Evolutionary conservation across 2,888 invertebrate species (phyloP), one percentile per base, ranked within the genome.

Genomic region (Euspilapteryx auroguttella): DNA sequence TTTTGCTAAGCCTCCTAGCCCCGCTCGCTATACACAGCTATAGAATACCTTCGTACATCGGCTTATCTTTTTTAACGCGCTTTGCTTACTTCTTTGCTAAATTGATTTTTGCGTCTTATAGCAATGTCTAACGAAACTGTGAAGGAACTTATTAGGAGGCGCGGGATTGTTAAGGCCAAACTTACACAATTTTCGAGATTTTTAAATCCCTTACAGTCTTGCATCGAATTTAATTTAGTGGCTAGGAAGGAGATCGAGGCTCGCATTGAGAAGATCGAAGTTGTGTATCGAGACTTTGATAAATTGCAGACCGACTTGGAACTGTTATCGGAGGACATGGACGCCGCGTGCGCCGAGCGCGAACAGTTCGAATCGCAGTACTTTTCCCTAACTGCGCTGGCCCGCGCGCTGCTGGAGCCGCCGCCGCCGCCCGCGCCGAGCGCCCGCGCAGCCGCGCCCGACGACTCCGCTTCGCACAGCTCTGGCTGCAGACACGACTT

Each of bases 231-330:
- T 12, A 9, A 17, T 17, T 6, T 17, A 6, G 5, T 6, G 5
- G 17, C 17, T 8, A 17, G 17, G 17, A 17, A 17, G 8, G 33
- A 33, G 25, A 17, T 33, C 23, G 30, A 30, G 21, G 14, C 20
- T 7, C 29, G 33, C 1, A 17, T 33, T 14, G 22, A 12, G 9
- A 15, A 24, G 2, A 23, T 33, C 15, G 33, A 33, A 14, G n/a
- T 11, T 8, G 11, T 28, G 13, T 33, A 28, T 13, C 20, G 11
- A 9, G 25, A 33, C 23, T 37, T 30, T 22, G 34, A 37, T 27
- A 21, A 23, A 20, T 32, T 37, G 21, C 34, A 37, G 33, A 25
- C 17, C 6, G 29, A 33, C 3, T 24, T 37, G 12, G 37, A 37
- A 14, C 12, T 26, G 12, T n/a, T 32, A n/a, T 30, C 27, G 12